Conservation (phyloP, 92 coral and sea anemone genomes). For the Palythoa heliodiscus region DNA sequence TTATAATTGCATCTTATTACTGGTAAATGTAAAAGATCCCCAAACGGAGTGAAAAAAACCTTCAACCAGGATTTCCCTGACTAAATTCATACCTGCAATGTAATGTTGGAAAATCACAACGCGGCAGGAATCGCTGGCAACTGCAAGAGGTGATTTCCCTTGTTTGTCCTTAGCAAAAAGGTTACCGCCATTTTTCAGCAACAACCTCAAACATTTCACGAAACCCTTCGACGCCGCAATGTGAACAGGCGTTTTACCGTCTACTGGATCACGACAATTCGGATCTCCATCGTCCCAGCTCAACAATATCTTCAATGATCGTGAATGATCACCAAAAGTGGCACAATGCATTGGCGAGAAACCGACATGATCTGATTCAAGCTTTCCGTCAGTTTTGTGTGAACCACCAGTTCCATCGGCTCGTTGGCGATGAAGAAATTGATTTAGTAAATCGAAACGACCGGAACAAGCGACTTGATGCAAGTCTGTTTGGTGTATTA, state of each 20-base stretch:
- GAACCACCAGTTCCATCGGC: conserved; percentile 49
- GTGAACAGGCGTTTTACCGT: conserved; percentile 55
- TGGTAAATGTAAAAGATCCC: no score
- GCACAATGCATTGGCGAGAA: conserved; percentile 57
- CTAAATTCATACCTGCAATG: not conserved
- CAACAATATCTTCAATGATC: conserved; percentile 49
- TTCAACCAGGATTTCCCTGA: not conserved
- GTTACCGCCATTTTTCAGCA: conserved; percentile 51
- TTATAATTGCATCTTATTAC: not conserved
- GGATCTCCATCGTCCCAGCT: conserved; percentile 60
- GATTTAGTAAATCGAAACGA: conserved; percentile 22
- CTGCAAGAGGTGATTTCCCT: conserved; percentile 25
- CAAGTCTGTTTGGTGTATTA: conserved; percentile 46
- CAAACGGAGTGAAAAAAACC: no score
- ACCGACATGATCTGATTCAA: conserved; percentile 13
- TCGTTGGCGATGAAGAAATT: conserved; percentile 32
- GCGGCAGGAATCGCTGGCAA: conserved; percentile 30
- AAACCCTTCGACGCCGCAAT: conserved; percentile 52
- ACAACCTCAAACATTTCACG: conserved; percentile 37
- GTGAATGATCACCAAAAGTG: conserved; percentile 48
- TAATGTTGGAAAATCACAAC: conserved; percentile 28
- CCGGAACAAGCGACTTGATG: conserved; percentile 61
- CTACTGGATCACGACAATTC: conserved; percentile 31
- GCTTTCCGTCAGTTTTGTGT: conserved; percentile 1
- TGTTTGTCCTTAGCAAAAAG: conserved; percentile 45